Evolutionary conservation across 2,888 invertebrate genomes (phyloP).

Genomic region (Cantharis nigra): DNA sequence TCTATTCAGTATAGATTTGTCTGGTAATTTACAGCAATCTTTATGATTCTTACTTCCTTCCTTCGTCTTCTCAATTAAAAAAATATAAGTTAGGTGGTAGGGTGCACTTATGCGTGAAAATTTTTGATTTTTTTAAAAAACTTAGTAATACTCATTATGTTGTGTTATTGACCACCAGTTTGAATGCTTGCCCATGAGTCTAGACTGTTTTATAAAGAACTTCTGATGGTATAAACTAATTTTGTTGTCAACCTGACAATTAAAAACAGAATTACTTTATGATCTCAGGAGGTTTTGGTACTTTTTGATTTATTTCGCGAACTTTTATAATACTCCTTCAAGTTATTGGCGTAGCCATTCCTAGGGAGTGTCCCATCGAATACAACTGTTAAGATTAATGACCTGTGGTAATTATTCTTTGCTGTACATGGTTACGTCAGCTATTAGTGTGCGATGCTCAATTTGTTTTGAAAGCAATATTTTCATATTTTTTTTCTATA

Average conservation of each 20-base stretch:
- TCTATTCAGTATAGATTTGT: constrained; percentile 30
- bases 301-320: background rate
- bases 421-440: background rate
- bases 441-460: background rate
- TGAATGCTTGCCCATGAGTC: background rate
- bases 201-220: background rate
- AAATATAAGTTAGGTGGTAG: constrained; percentile 1
- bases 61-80: constrained; percentile 3
- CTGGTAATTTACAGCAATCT: constrained; percentile 40
- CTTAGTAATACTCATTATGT: background rate
- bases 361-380: background rate
- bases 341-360: background rate
- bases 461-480: background rate
- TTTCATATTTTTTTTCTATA: background rate
- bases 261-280: background rate
- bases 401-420: background rate
- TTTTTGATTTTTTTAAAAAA: background rate
- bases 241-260: background rate
- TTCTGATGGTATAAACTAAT: background rate
- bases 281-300: background rate
- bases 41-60: constrained; percentile 34
- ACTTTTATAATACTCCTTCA: background rate
- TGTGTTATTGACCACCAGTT: background rate
- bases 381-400: background rate
- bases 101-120: background rate